Base-by-base conservation (phyloP, 2,113 vertebrate species). In the Urocitellus parryii region DNA sequence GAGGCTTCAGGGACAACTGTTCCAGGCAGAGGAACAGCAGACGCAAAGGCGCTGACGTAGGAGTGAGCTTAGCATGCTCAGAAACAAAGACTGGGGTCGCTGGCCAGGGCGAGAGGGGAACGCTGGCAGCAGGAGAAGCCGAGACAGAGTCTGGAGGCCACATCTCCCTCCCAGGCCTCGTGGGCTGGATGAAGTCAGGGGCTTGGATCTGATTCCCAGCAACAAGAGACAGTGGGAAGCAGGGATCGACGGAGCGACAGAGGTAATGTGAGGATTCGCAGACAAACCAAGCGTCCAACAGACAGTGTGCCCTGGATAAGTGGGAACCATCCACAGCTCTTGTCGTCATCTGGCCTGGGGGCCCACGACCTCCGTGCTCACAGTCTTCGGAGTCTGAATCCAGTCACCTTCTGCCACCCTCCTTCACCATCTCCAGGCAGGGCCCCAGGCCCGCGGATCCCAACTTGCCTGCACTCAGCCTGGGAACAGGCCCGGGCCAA, bases 391-490 rank as follows among this genome's bases (percentile, higher is more conserved):
- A 91, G 80, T 10, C 76, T 67, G 42, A 93, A 97, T 90, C 80
- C 45, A 70, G 72, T 88, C 45, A 45, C 83, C 80, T 95, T 56
- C 85, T 84, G 90, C 67, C 92, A 90, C 53, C 84, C 87, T 93
- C 78, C 51, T 68, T 73, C 70, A 63, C 39, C 5, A 2, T 88
- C 89, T 97, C 92, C 22, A 8, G 74, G 73, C 61, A 42, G 25
- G 61, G 92, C 94, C 84, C 92, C 80, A 73, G 84, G 88, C 67
- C 90, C 94, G 78, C 97, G 93, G 92, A 97, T 97, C 96, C 92
- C 77, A 89, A 97, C 97, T 97, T 97, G 97, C 73, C 96, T 96
- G 77, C 0, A 9, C 48, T 86, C 65, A 87, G 93, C 24, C 81
- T 56, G 34, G 56, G 78, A 96, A 96, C 97, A 97, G 97, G 97